These are phyloP conservation scores for Acanthochromis polyacanthus DNA, from an alignment of 2,113 vertebrate species.

Conservation along the genomic window DNA sequence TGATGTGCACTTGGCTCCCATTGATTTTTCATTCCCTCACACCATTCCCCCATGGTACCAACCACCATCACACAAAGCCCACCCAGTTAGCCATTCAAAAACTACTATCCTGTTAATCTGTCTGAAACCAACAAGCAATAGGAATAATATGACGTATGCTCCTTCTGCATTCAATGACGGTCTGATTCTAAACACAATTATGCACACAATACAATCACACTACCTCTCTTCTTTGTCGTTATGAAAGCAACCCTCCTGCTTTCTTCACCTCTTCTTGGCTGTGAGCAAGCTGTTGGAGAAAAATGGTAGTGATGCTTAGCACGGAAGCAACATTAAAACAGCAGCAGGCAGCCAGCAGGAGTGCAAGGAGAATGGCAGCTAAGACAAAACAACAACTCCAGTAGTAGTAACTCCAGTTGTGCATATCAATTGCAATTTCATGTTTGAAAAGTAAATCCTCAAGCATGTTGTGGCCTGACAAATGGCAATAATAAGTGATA, in stretches of 20 bases:
- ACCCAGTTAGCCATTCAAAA: constrained; percentile 26
- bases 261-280: not conserved
- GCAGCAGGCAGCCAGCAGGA: not conserved
- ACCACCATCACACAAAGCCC: constrained; percentile 28
- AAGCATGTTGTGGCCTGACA: constrained; percentile 13
- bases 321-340: constrained; percentile 1
- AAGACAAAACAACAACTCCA: constrained; percentile 4
- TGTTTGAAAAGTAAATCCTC: not conserved
- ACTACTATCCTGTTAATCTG: constrained; percentile 22
- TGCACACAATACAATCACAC: not conserved
- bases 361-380: not conserved
- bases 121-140: constrained; percentile 48
- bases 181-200: constrained; percentile 1
- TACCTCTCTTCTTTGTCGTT: not conserved
- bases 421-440: constrained; percentile 8
- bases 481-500: constrained; percentile 37
- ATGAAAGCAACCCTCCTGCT: not conserved
- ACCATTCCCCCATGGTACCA: constrained; percentile 1
- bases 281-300: constrained; percentile 16
- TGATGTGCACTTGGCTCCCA: constrained; percentile 68
- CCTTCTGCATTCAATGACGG: not conserved
- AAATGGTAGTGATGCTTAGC: constrained; percentile 12
- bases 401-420: not conserved
- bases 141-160: constrained; percentile 3
- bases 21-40: constrained; percentile 70